These are phyloP conservation scores for Accipiter cooperii DNA, from an alignment of 2,113 vertebrate species.

Conservation along the genomic window DNA sequence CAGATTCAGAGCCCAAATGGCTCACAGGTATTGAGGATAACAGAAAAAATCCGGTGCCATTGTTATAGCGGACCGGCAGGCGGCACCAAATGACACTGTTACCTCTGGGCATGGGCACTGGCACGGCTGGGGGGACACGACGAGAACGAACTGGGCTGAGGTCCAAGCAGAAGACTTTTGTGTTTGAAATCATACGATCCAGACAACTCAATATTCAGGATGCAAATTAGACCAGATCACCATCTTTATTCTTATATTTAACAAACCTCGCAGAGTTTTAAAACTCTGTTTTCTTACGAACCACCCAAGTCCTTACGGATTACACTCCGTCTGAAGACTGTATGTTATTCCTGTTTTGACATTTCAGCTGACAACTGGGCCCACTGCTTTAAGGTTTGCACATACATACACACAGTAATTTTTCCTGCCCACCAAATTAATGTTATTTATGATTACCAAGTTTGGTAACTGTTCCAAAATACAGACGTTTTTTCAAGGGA, in stretches of 20 bases:
- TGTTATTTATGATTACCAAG: neutral
- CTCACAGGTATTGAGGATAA: neutral
- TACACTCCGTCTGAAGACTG: neutral
- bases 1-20: neutral
- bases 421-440: neutral
- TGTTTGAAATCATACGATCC: neutral
- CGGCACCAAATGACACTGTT: neutral
- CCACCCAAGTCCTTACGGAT: neutral
- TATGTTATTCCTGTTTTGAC: neutral
- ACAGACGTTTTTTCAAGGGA: neutral
- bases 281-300: neutral
- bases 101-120: neutral
- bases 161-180: neutral
- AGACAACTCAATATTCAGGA: neutral
- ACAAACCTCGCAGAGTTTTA: neutral
- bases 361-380: neutral
- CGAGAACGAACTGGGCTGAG: neutral
- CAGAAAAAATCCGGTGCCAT: neutral
- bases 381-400: neutral
- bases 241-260: neutral
- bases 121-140: neutral
- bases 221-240: neutral
- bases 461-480: neutral
- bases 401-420: neutral
- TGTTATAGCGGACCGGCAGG: neutral